Conservation (phyloP, 1,140 invertebrate genomes). For the Druon quercuslanigerum region DNA sequence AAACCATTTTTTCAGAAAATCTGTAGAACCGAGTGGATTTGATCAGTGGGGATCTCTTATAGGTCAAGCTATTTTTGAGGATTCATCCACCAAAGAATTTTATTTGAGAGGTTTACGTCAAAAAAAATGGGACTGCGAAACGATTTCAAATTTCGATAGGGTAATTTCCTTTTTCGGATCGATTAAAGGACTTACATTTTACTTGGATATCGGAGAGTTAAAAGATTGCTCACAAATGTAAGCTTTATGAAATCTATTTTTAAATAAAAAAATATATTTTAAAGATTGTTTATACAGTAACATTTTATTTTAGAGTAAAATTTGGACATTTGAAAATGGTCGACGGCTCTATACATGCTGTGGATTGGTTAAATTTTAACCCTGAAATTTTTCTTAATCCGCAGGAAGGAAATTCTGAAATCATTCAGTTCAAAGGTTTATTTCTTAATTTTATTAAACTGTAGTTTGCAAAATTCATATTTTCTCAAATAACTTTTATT, state of each 20-base stretch:
- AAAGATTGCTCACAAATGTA: constrained; percentile 72
- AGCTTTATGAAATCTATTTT: constrained; percentile 46
- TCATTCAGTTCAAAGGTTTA: constrained; percentile 37
- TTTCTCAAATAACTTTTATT: constrained; percentile 25
- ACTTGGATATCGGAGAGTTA: constrained; percentile 65
- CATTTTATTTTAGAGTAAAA: constrained; percentile 48
- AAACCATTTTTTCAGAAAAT: constrained; percentile 51
- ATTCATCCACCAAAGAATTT: constrained; percentile 60
- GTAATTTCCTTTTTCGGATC: constrained; percentile 63
- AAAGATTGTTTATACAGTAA: not conserved
- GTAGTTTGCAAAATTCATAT: not conserved
- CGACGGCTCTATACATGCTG: constrained; percentile 15
- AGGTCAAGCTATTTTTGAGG: constrained; percentile 68
- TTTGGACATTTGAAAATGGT: constrained; percentile 48
- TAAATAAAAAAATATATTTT: not conserved
- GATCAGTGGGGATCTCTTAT: constrained; percentile 76
- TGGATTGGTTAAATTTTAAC: constrained; percentile 44
- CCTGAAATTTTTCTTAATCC: constrained; percentile 39
- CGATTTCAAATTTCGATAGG: constrained; percentile 55
- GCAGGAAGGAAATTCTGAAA: constrained; percentile 33
- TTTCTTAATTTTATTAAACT: constrained; percentile 34
- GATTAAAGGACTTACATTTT: constrained; percentile 71
- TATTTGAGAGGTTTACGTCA: constrained; percentile 76
- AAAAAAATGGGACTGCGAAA: constrained; percentile 68
- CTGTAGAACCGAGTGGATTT: constrained; percentile 64